Evolutionary conservation across 1,140 invertebrate species (phyloP).

Genomic region (Bombus superbus): DNA sequence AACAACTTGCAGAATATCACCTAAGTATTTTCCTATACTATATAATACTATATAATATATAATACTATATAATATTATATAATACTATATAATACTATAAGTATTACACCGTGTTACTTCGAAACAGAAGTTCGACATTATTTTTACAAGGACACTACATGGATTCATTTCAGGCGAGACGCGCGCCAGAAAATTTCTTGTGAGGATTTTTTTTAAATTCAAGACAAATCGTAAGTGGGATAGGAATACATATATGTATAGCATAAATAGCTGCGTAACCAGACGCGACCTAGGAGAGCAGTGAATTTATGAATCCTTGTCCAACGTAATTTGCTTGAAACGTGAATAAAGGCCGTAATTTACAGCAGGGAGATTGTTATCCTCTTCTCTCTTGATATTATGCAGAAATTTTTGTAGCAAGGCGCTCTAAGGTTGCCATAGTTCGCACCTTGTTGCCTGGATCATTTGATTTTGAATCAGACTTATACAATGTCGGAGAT

Average conservation of each 20-base stretch:
- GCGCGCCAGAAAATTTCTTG: background rate
- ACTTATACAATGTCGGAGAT: background rate
- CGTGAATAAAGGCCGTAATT: slow-evolving; percentile 1
- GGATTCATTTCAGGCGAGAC: background rate
- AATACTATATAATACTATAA: too few relatives aligned
- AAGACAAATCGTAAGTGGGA: background rate
- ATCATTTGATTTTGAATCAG: background rate
- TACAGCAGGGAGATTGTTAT: background rate
- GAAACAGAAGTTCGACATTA: background rate
- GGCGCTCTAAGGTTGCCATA: background rate
- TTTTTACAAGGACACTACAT: background rate
- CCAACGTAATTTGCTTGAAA: slow-evolving; percentile 20
- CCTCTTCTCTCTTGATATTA: background rate
- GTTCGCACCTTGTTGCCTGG: background rate
- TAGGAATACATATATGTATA: background rate
- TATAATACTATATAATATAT: too few relatives aligned
- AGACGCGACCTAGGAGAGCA: background rate
- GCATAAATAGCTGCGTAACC: background rate
- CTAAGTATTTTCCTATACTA: too few relatives aligned
- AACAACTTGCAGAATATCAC: too few relatives aligned
- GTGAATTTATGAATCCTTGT: slow-evolving; percentile 19
- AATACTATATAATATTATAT: too few relatives aligned
- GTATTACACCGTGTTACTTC: too few relatives aligned
- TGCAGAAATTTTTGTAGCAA: background rate
- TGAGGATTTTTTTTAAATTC: slow-evolving; percentile 1